Evolutionary conservation across 2,113 vertebrate genomes (phyloP).

Genomic region (Rostratula benghalensis): DNA sequence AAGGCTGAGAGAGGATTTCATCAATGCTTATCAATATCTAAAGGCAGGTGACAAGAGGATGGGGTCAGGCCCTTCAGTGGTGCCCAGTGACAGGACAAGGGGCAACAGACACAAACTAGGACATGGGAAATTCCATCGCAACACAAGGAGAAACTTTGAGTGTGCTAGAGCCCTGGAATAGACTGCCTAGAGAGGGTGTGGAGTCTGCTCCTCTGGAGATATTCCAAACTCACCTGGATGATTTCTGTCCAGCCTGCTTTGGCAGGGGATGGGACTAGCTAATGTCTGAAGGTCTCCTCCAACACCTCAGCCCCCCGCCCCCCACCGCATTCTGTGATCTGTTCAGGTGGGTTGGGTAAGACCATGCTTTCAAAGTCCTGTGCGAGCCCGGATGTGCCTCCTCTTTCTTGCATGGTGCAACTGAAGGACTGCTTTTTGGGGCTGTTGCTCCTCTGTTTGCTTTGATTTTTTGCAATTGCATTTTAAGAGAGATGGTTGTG

Average conservation of each 20-base stretch:
- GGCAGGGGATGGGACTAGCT: neutral
- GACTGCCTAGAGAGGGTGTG: too few relatives aligned
- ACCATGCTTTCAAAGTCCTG: neutral
- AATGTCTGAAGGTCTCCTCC: neutral
- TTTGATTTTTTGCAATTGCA: neutral
- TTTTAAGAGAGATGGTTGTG: neutral
- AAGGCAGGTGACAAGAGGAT: neutral
- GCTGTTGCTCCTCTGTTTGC: neutral
- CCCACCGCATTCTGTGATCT: neutral
- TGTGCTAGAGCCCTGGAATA: too few relatives aligned
- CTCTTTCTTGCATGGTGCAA: neutral
- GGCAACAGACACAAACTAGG: too few relatives aligned
- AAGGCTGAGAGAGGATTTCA: neutral
- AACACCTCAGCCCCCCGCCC: too few relatives aligned
- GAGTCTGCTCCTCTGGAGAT: too few relatives aligned
- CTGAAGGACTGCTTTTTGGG: neutral
- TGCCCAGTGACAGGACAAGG: neutral
- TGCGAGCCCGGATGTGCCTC: fast-evolving
- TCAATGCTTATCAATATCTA: neutral
- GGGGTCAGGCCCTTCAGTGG: neutral
- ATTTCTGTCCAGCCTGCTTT: neutral
- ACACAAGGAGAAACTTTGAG: too few relatives aligned
- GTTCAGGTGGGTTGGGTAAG: neutral
- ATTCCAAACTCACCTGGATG: too few relatives aligned
- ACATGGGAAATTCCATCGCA: too few relatives aligned